phyloP scores from a whole-genome alignment of 2,113 vertebrate species.

The Ameiurus melas region DNA sequence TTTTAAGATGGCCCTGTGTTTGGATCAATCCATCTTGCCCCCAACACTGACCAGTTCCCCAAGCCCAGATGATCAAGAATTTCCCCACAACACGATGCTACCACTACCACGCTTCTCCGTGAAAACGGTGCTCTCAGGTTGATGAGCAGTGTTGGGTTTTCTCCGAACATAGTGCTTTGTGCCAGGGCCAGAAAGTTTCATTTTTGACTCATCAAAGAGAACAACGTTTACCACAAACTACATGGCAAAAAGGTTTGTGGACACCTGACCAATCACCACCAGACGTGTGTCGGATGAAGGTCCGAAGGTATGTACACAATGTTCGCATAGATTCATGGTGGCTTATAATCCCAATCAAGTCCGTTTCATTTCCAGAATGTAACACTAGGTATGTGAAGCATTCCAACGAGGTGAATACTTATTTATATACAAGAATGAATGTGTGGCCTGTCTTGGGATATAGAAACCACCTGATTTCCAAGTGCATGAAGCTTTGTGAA shows the following conservation, averaged over 20 bases:
- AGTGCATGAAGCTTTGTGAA: not conserved
- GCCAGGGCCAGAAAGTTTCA: not conserved
- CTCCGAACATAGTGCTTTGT: not conserved
- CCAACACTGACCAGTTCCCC: not conserved
- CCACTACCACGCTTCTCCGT: not conserved
- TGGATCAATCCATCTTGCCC: not conserved
- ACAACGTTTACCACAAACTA: not conserved
- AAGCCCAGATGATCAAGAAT: not conserved
- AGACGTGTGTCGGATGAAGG: too few species aligned
- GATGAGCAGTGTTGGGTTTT: not conserved
- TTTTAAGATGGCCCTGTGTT: not conserved
- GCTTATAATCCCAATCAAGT: not conserved
- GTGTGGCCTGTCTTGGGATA: too few species aligned
- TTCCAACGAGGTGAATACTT: not conserved
- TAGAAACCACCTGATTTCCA: not conserved
- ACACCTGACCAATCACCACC: not conserved
- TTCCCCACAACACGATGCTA: not conserved
- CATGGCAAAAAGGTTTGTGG: not conserved
- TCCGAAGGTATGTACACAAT: too few species aligned
- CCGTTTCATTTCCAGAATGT: not conserved
- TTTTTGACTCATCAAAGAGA: not conserved
- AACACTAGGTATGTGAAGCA: not conserved
- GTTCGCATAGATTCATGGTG: not conserved
- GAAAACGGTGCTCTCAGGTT: not conserved
- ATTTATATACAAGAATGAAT: too few species aligned